These are phyloP conservation scores for Neodiprion fabricii DNA, from an alignment of 1,140 invertebrate species.

Conservation along the genomic window DNA sequence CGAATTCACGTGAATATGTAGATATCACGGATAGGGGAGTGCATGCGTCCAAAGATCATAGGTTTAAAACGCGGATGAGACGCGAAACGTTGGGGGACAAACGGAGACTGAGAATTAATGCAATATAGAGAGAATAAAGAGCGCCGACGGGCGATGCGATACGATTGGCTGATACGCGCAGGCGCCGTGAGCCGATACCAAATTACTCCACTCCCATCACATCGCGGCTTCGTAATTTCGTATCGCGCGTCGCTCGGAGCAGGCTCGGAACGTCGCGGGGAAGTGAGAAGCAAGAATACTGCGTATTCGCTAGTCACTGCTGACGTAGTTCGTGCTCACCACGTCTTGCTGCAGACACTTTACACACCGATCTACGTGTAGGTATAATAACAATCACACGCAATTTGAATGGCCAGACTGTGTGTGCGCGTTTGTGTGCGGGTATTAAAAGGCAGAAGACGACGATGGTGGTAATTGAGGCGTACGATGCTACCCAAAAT, in stretches of 20 bases:
- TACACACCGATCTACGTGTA: no score
- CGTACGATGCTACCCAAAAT: not conserved
- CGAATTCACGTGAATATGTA: no score
- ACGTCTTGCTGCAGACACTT: not conserved
- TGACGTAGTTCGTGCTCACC: constrained; percentile 1
- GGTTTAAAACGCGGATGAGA: no score
- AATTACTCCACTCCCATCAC: not conserved
- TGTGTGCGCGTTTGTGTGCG: not conserved
- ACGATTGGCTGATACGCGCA: not conserved
- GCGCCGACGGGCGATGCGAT: not conserved
- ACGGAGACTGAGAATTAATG: not conserved
- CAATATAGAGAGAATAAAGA: not conserved
- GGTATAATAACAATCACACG: no score
- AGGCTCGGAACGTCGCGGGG: not conserved
- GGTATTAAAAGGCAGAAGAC: not conserved
- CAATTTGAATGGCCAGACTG: no score
- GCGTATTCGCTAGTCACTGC: not conserved
- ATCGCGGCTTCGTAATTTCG: not conserved
- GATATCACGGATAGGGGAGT: no score
- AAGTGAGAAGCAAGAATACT: not conserved
- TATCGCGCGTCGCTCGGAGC: not conserved
- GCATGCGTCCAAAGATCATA: no score
- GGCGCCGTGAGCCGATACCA: not conserved
- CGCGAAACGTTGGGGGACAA: not conserved
- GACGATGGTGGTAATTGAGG: not conserved